These are phyloP conservation scores for Rhea pennata DNA, from an alignment of 2,113 vertebrate species.

Conservation along the genomic window DNA sequence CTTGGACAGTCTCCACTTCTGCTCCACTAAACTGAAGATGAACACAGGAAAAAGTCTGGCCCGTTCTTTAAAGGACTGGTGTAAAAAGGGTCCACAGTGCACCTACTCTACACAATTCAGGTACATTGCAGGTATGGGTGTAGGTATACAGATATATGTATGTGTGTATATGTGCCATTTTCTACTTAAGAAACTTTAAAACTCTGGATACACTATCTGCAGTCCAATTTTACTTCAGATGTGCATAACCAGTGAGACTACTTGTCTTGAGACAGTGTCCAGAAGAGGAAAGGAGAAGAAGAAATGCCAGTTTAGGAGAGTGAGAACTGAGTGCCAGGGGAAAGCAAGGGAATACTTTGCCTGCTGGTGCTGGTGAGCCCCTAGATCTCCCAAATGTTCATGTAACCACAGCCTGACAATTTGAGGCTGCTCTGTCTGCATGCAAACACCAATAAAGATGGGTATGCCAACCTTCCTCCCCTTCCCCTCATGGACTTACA, in stretches of 20 bases:
- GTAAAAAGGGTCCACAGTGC: background rate
- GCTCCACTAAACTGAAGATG: background rate
- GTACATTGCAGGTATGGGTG: background rate
- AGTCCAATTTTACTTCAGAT: background rate
- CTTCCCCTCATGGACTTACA: background rate
- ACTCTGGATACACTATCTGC: background rate
- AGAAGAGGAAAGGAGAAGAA: background rate
- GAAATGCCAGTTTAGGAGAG: background rate
- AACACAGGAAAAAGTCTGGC: background rate
- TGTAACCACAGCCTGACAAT: background rate
- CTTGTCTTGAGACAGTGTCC: background rate
- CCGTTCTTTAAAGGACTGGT: background rate
- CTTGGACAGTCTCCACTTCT: background rate
- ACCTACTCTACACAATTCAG: background rate
- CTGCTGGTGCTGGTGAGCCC: background rate
- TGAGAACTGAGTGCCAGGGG: background rate
- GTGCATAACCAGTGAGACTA: background rate
- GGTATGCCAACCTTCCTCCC: background rate
- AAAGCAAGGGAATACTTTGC: background rate
- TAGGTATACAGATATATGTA: too few relatives aligned
- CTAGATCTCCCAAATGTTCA: background rate
- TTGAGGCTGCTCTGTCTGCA: background rate
- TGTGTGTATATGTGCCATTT: background rate
- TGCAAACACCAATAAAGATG: background rate
- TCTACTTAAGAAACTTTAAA: background rate